Base-by-base conservation (phyloP, 2,888 invertebrate genomes). In the Nectonema munidae region DNA sequence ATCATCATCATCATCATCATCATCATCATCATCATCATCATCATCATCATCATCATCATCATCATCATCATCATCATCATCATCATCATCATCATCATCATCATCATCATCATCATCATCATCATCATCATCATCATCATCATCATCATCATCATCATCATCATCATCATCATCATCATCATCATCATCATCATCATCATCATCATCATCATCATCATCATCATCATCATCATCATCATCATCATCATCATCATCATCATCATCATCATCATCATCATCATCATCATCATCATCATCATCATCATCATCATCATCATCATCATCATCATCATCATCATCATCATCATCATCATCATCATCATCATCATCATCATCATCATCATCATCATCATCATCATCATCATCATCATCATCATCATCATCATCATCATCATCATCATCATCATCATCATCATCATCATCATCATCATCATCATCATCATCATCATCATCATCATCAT, bases 1-100 rank as follows among this genome's bases (percentile, higher is more conserved):
- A 25, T 25, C 25, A 25, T 25, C 25, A 25, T 25, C 25, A n/a
- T 25, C 25, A 25, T n/a, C 25, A 25, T n/a, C 25, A 25, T 25
- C 25, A 25, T 25, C 25, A 25, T 25, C 25, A 25, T 25, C 25
- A 25, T 25, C 25, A n/a, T 25, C 25, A 25, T n/a, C 25, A 25
- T n/a, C 25, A 25, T 25, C 25, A 25, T 25, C 25, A 25, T 25
- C 25, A 25, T 25, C 25, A 25, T 25, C 25, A n/a, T 25, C 25
- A 25, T n/a, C 25, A 25, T n/a, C 25, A 25, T 25, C 25, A 25
- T 25, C 25, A 25, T 25, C 25, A 25, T 25, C 25, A 25, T 25
- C 25, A n/a, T 25, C 25, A 25, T n/a, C 25, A 25, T n/a, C 25
- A 25, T 25, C 25, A 25, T 25, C 25, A 25, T 25, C 25, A 25